These are phyloP conservation scores for Xyliphius kryptos DNA, from an alignment of 2,113 vertebrate species.

Conservation along the genomic window DNA sequence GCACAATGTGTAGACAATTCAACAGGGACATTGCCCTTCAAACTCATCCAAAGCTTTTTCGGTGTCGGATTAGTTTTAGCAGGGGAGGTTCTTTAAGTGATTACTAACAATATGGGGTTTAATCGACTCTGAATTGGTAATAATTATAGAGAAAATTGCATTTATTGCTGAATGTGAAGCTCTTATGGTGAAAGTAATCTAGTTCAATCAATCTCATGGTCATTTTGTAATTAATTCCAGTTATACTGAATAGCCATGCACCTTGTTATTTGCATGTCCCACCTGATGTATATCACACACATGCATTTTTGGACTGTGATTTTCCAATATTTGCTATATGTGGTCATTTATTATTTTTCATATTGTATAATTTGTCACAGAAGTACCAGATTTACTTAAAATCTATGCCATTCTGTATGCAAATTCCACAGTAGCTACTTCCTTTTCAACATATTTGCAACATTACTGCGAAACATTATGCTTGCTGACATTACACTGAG, in stretches of 20 bases:
- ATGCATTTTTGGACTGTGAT: background rate
- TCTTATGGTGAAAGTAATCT: background rate
- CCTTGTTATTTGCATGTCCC: background rate
- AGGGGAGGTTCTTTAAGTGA: slow-evolving; percentile 8
- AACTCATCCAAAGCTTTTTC: slow-evolving; percentile 2
- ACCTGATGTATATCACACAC: background rate
- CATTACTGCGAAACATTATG: background rate
- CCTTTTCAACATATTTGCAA: background rate
- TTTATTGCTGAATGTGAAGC: background rate
- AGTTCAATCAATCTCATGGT: background rate
- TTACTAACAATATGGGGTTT: slow-evolving; percentile 14
- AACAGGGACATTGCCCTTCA: slow-evolving; percentile 9
- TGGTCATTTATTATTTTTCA: background rate
- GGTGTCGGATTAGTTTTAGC: slow-evolving; percentile 12
- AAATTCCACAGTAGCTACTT: background rate
- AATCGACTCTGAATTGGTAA: slow-evolving; percentile 14
- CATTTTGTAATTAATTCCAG: too few species aligned
- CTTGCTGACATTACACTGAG: background rate
- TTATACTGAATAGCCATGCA: background rate
- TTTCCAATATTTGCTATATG: background rate
- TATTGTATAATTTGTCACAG: too few species aligned
- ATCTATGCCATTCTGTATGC: background rate
- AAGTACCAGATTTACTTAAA: background rate
- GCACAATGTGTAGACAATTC: slow-evolving; percentile 17
- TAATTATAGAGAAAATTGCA: slow-evolving; percentile 10